Base-by-base conservation (phyloP, 2,797 vertebrate genomes). In the Sebastes vulpes region DNA sequence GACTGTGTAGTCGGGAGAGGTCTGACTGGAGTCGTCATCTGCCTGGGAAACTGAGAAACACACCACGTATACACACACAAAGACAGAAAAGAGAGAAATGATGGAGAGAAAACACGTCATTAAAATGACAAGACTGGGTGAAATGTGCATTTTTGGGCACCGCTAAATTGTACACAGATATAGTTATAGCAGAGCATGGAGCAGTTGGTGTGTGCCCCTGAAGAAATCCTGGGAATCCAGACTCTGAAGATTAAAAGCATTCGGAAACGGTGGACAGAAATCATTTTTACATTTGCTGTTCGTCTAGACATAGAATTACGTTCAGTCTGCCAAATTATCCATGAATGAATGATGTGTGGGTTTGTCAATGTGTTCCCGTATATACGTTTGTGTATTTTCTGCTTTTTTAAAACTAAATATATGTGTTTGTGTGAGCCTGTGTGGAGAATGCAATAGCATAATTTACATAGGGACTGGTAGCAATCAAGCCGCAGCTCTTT, bases 1-100 rank as follows among this genome's bases (percentile, higher is more conserved):
- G 96, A 97, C 96, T 88, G 98, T 99, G 96, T 98, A 97, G 94
- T 97, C 97, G 23, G 97, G 96, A 91, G 97, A 96, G 75, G 97
- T 97, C 92, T 97, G 97, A 32, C 95, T 96, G 83, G 96, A 96
- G 92, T 98, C 97, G 75, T 99, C 98, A 79, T 97, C 97, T 64
- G 97, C 96, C 93, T 97, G 97, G 26, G 98, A 98, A 95, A 97
- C 94, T 95, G 94, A 93, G 92, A 85, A 57, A 86, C 65, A 73
- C 53, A 85, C 54, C 59, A 32, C 46, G 71, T 4, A 65, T 3
- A 63, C 16, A 84, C n/a, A 84, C 14, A 71, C 52, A 66, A 1
- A 70, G 12, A 74, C 26, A 75, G 58, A 11, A 59, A 12, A 23
- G 48, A 65, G 14, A 46, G 42, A 46, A 52, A 18, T 14, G 20